phyloP scores from a whole-genome alignment of 2,113 vertebrate genomes.

The Brachionichthys hirsutus region DNA sequence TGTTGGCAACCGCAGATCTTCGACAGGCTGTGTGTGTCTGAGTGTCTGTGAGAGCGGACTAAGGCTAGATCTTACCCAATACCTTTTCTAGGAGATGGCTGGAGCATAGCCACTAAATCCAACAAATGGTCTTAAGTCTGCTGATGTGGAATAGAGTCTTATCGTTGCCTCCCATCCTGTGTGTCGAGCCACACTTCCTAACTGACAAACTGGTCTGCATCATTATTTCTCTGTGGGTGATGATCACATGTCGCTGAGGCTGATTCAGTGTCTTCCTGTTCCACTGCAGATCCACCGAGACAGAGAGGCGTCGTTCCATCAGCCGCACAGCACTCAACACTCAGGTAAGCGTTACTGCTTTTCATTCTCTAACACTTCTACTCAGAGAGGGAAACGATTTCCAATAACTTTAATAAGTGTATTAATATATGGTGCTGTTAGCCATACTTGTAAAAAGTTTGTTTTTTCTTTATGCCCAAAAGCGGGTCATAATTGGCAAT shows the following conservation, averaged over 20 bases:
- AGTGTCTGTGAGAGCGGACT: slow-evolving; percentile 9
- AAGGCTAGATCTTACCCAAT: slow-evolving; percentile 33
- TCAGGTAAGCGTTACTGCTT: slow-evolving; percentile 65
- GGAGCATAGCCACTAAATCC: slow-evolving; percentile 1
- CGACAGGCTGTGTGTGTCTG: slow-evolving; percentile 25
- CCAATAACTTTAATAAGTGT: background rate
- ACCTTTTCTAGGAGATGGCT: slow-evolving; percentile 19
- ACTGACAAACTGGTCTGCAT: slow-evolving; percentile 49
- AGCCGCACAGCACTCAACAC: slow-evolving; percentile 48
- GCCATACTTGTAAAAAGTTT: background rate
- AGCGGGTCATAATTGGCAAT: slow-evolving; percentile 5
- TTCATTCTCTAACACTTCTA: background rate
- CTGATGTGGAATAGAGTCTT: slow-evolving; percentile 23
- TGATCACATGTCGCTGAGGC: slow-evolving; percentile 72
- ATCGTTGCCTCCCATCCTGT: slow-evolving; percentile 46
- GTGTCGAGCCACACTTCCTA: slow-evolving; percentile 49
- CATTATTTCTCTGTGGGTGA: slow-evolving; percentile 59
- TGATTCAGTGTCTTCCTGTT: slow-evolving; percentile 76
- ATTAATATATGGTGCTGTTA: background rate
- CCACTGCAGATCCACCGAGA: slow-evolving; percentile 79
- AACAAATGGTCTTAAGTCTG: slow-evolving; percentile 17
- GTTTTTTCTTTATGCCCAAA: slow-evolving; percentile 7
- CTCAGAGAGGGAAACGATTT: background rate
- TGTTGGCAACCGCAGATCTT: slow-evolving; percentile 53
- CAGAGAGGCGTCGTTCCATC: slow-evolving; percentile 67